Evolutionary conservation across 1,140 invertebrate genomes (phyloP).

Genomic region (Globodera rostochiensis): DNA sequence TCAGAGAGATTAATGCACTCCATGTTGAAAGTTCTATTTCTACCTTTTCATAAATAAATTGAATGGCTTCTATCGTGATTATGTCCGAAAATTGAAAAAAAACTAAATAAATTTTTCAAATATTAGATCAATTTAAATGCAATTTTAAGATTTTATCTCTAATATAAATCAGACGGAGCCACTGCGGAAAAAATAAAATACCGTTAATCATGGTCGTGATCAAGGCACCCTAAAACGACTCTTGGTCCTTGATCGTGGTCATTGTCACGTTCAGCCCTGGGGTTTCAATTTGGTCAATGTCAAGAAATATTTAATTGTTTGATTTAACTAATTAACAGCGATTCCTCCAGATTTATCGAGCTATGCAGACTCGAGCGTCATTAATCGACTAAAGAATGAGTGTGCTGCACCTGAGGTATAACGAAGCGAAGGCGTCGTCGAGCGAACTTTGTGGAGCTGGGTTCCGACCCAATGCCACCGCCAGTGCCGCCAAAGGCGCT

Average conservation of each 20-base stretch:
- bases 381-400: conserved; percentile 3
- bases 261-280: neutral
- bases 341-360: neutral
- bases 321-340: too few relatives aligned
- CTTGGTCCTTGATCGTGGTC: neutral
- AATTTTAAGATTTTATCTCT: too few relatives aligned
- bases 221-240: neutral
- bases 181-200: neutral
- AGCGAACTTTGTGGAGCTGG: conserved; percentile 6
- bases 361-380: neutral
- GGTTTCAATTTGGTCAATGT: neutral
- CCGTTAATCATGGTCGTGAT: neutral
- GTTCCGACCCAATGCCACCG: conserved; percentile 9
- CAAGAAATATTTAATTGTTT: too few relatives aligned
- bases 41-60: too few relatives aligned
- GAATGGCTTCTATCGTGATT: too few relatives aligned
- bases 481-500: neutral
- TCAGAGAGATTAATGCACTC: too few relatives aligned
- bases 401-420: conserved; percentile 34
- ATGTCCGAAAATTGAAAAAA: too few relatives aligned
- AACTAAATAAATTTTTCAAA: too few relatives aligned
- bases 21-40: too few relatives aligned
- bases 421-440: conserved; percentile 33
- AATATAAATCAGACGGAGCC: too few relatives aligned
- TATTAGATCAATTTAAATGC: too few relatives aligned